Evolutionary conservation across 1,140 invertebrate species (phyloP).

Genomic region (Lanistes nyassanus): DNA sequence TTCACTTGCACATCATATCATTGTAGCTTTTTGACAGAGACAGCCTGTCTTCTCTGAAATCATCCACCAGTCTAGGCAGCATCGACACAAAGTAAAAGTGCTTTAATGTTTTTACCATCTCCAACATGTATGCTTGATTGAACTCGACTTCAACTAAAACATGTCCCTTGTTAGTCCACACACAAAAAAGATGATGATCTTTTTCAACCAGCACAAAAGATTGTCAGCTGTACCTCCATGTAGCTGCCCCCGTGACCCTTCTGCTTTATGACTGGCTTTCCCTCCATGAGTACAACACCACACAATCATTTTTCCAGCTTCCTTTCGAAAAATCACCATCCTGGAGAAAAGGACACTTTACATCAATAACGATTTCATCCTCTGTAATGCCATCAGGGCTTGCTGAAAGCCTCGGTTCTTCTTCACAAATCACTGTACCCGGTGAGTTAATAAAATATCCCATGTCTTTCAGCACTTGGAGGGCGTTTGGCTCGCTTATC

Average conservation of each 20-base stretch:
- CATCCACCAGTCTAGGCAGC: conserved; percentile 9
- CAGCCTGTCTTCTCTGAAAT: conserved; percentile 2
- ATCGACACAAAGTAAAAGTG: conserved; percentile 3
- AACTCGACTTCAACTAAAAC: background rate
- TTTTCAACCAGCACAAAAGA: background rate
- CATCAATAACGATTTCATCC: background rate
- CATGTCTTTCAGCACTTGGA: background rate
- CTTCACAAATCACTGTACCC: background rate
- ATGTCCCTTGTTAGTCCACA: background rate
- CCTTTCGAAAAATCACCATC: background rate
- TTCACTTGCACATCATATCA: no score
- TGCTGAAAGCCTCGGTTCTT: conserved; percentile 11
- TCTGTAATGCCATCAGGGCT: conserved; percentile 13
- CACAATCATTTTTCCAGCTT: background rate
- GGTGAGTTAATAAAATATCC: background rate
- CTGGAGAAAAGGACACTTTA: background rate
- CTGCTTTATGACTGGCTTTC: background rate
- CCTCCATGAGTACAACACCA: background rate
- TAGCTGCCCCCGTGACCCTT: background rate
- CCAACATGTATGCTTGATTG: background rate
- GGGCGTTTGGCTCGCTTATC: background rate
- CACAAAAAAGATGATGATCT: conserved; percentile 5
- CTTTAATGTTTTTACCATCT: background rate
- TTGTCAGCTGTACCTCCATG: conserved; percentile 1
- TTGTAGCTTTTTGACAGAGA: no score